Percentiles rank a stretch among this genome's conserved stretches.
Evolutionary conservation across 2,888 invertebrate species (phyloP).

Genomic region (Axea sp.): DNA sequence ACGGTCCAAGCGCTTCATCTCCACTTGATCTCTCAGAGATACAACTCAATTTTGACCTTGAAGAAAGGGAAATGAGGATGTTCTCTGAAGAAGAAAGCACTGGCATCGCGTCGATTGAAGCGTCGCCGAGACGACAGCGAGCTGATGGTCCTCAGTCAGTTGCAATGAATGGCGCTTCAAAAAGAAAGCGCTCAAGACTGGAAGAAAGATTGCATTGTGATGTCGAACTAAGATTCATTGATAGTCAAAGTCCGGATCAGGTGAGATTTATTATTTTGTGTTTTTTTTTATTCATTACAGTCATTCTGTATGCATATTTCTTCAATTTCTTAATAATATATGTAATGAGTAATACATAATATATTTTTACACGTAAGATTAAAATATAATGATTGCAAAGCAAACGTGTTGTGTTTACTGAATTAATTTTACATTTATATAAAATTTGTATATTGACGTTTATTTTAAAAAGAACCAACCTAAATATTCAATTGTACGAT

Average conservation of each 20-base stretch:
- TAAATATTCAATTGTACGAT: no score
- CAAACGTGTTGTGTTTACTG: no score
- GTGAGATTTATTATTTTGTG: slow-evolving; percentile 64
- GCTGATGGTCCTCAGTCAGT: slow-evolving; percentile 80
- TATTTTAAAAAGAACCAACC: no score
- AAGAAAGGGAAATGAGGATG: slow-evolving; percentile 91
- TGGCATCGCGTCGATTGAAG: slow-evolving; percentile 81
- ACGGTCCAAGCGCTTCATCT: slow-evolving; percentile 80
- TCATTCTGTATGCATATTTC: no score
- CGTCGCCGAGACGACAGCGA: slow-evolving; percentile 75
- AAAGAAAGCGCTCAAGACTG: slow-evolving; percentile 84
- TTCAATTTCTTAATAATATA: no score
- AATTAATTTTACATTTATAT: no score
- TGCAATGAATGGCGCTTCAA: slow-evolving; percentile 72
- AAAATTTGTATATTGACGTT: no score
- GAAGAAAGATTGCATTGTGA: slow-evolving; percentile 87
- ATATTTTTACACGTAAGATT: no score
- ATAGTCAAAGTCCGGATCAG: slow-evolving; percentile 87
- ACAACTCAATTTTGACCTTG: slow-evolving; percentile 89
- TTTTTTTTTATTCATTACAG: no score
- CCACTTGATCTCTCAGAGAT: slow-evolving; percentile 89
- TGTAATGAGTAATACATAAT: no score
- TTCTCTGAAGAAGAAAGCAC: slow-evolving; percentile 92
- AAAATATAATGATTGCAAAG: no score
- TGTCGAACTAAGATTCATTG: slow-evolving; percentile 88